phyloP scores from a whole-genome alignment of 2,797 vertebrate genomes.

The Cirrhinus mrigala region DNA sequence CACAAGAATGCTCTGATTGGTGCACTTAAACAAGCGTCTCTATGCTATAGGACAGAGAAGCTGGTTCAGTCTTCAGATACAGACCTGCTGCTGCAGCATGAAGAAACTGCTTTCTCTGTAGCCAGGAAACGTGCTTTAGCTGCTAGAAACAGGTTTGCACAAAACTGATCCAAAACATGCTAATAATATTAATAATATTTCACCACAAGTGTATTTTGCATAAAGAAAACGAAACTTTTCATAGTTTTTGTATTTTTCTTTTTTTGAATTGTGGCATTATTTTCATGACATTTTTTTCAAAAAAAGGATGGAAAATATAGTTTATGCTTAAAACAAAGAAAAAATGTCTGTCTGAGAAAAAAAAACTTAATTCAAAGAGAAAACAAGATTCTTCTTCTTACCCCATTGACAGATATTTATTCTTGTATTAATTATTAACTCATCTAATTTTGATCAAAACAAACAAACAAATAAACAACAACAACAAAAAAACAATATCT shows the following conservation, averaged over 20 bases:
- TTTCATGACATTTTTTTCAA: not conserved
- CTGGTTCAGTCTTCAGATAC: conserved; percentile 47
- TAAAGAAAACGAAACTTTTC: not conserved
- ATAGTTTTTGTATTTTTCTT: not conserved
- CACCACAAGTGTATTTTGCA: not conserved
- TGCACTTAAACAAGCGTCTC: conserved; percentile 74
- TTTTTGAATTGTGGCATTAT: not conserved
- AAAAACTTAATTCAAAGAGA: not conserved
- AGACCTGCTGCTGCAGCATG: not conserved
- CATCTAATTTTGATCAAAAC: too few relatives aligned
- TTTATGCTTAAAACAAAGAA: not conserved
- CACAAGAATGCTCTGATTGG: conserved; percentile 82
- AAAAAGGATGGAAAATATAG: not conserved
- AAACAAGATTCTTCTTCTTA: not conserved
- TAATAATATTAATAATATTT: too few relatives aligned
- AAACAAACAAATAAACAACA: too few relatives aligned
- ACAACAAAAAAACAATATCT: too few relatives aligned
- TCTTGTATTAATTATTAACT: not conserved
- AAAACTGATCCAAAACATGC: not conserved
- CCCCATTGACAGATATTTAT: too few relatives aligned
- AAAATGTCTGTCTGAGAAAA: too few relatives aligned
- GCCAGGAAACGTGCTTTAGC: conserved; percentile 35
- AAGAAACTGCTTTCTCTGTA: conserved; percentile 41
- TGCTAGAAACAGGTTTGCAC: conserved; percentile 67
- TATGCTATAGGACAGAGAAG: conserved; percentile 69